These are phyloP conservation scores for Actinopyga echinites DNA, from an alignment of 53 echinoderm and acorn worm genomes.

Conservation along the genomic window DNA sequence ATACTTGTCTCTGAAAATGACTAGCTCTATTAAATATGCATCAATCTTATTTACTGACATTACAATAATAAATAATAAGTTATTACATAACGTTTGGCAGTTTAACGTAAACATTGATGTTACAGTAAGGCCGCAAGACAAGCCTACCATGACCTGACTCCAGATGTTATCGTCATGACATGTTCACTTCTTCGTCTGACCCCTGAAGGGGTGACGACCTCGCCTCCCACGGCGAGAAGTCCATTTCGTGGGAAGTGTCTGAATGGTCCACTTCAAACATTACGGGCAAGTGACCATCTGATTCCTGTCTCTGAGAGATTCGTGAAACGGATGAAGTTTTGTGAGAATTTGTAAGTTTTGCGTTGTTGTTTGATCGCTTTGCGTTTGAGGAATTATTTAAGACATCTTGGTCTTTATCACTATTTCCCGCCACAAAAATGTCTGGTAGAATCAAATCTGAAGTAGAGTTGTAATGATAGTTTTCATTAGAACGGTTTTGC, in stretches of 20 bases:
- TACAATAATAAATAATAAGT: too few relatives aligned
- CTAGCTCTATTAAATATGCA: too few relatives aligned
- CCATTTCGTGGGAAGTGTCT: conserved; percentile 1
- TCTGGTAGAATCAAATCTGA: conserved; percentile 11
- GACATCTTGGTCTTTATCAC: neutral
- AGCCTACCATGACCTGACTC: too few relatives aligned
- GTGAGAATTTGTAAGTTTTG: too few relatives aligned
- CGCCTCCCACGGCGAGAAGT: conserved; percentile 5
- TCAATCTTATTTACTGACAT: too few relatives aligned
- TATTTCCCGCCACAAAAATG: neutral
- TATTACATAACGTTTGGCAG: too few relatives aligned
- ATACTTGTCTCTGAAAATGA: too few relatives aligned
- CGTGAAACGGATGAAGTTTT: too few relatives aligned
- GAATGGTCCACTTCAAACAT: conserved; percentile 26
- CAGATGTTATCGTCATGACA: neutral
- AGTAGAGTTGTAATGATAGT: conserved; percentile 38
- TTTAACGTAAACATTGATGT: too few relatives aligned
- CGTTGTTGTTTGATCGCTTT: neutral
- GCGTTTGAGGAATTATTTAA: neutral
- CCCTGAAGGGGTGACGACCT: neutral
- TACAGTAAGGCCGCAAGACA: too few relatives aligned
- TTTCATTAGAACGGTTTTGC: neutral
- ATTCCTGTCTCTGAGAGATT: neutral
- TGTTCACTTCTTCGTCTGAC: neutral
- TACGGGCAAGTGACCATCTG: neutral